phyloP scores from a whole-genome alignment of 2,113 vertebrate species.

The Fukomys damarensis region DNA sequence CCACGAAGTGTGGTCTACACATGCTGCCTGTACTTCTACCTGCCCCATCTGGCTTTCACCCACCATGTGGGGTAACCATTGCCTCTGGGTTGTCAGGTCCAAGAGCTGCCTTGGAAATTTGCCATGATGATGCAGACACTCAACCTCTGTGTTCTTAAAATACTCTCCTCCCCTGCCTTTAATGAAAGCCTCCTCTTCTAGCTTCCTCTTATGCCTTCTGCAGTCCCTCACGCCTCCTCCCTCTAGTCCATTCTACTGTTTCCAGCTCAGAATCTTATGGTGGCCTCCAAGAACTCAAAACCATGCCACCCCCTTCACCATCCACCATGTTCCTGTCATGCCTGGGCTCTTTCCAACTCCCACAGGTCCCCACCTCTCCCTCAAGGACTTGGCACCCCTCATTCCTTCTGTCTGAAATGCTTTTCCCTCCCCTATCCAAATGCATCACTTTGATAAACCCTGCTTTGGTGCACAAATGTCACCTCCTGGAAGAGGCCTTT shows the following conservation, averaged over 20 bases:
- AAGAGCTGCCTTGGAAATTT: neutral
- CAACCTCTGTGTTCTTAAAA: neutral
- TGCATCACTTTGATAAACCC: neutral
- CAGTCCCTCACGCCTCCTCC: neutral
- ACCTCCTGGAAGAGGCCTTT: neutral
- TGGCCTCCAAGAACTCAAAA: neutral
- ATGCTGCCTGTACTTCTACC: neutral
- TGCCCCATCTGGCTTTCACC: neutral
- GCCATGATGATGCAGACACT: neutral
- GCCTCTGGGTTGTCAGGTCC: neutral
- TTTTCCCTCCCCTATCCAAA: rapidly evolving
- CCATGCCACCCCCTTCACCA: neutral
- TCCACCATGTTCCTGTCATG: neutral
- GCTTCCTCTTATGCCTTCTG: neutral
- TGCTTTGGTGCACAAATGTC: neutral
- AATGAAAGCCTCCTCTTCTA: neutral
- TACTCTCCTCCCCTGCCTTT: neutral
- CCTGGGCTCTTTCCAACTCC: neutral
- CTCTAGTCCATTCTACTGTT: neutral
- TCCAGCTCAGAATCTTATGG: neutral
- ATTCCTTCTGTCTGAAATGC: neutral
- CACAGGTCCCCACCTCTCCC: neutral
- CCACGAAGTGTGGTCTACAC: neutral
- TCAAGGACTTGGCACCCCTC: neutral
- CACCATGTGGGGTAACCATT: rapidly evolving